Conservation (phyloP, 2,888 invertebrate genomes). For the Malacosoma neustria region DNA sequence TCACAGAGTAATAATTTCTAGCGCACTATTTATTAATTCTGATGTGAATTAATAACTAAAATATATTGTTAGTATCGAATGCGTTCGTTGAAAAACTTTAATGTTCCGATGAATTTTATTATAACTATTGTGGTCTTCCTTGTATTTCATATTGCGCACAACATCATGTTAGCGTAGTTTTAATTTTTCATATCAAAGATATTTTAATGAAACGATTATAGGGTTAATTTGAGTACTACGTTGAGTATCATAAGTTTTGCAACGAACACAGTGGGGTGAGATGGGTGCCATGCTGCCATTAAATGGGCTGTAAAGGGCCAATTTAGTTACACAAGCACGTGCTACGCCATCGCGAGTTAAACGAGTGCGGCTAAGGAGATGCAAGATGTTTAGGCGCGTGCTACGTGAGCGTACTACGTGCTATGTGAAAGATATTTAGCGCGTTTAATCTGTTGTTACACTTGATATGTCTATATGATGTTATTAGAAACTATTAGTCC, state of each 20-base stretch:
- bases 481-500: slow-evolving; percentile 35
- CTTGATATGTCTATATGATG: slow-evolving; percentile 45
- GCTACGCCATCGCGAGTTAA: too few relatives aligned
- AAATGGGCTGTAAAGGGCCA: too few relatives aligned
- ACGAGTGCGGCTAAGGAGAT: too few relatives aligned
- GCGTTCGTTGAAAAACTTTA: slow-evolving; percentile 58
- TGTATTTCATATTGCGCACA: slow-evolving; percentile 63
- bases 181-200: slow-evolving; percentile 60
- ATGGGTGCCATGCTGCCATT: too few relatives aligned
- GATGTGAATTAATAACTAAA: slow-evolving; percentile 47
- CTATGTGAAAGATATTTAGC: slow-evolving; percentile 7
- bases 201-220: slow-evolving; percentile 43
- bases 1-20: slow-evolving; percentile 52
- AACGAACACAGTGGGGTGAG: slow-evolving; percentile 30
- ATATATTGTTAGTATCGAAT: slow-evolving; percentile 26
- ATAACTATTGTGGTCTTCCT: slow-evolving; percentile 53
- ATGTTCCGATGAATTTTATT: slow-evolving; percentile 29
- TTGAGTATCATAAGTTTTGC: slow-evolving; percentile 41
- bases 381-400: too few relatives aligned
- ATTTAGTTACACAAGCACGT: too few relatives aligned
- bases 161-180: slow-evolving; percentile 51
- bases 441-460: slow-evolving; percentile 39
- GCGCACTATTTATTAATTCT: slow-evolving; percentile 55
- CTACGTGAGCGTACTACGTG: slow-evolving; percentile 11
- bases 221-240: slow-evolving; percentile 22